Evolutionary conservation across 2,888 invertebrate species (phyloP).

Genomic region (Capitulum mitella): DNA sequence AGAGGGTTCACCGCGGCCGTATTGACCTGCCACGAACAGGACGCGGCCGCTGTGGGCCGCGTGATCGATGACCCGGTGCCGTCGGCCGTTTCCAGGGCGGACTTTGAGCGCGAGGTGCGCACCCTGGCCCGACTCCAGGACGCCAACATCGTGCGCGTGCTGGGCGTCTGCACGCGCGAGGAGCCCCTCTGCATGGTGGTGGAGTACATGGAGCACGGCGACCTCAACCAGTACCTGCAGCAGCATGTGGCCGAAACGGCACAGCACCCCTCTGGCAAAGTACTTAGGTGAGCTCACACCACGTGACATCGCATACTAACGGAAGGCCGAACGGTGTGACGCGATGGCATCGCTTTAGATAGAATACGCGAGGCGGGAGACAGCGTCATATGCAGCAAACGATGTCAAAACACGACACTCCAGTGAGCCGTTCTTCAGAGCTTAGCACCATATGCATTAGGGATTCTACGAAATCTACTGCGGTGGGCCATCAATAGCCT

Average conservation of each 20-base stretch:
- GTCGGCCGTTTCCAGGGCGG: constrained; percentile 60
- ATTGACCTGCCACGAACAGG: background rate
- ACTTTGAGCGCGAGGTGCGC: constrained; percentile 78
- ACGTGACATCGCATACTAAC: too few species aligned
- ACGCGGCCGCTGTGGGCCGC: background rate
- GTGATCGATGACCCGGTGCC: background rate
- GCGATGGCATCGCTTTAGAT: too few species aligned
- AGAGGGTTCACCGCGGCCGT: too few species aligned
- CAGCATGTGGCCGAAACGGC: constrained; percentile 63
- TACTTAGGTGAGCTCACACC: constrained; percentile 58
- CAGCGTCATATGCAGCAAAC: too few species aligned
- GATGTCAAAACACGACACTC: too few species aligned
- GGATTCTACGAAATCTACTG: too few species aligned
- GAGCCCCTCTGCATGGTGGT: constrained; percentile 83
- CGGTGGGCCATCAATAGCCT: too few species aligned
- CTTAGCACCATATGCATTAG: too few species aligned
- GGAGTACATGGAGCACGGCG: constrained; percentile 80
- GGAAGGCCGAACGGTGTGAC: too few species aligned
- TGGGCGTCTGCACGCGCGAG: constrained; percentile 69
- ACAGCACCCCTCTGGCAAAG: constrained; percentile 55
- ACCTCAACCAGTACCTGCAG: constrained; percentile 66
- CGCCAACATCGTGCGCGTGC: constrained; percentile 70
- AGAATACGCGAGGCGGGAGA: too few species aligned
- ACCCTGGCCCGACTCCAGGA: constrained; percentile 77
- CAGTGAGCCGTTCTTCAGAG: too few species aligned